Evolutionary conservation across 2,888 invertebrate genomes (phyloP), one percentile per base, ranked within the genome.

Genomic region (Oxytorus armatus): DNA sequence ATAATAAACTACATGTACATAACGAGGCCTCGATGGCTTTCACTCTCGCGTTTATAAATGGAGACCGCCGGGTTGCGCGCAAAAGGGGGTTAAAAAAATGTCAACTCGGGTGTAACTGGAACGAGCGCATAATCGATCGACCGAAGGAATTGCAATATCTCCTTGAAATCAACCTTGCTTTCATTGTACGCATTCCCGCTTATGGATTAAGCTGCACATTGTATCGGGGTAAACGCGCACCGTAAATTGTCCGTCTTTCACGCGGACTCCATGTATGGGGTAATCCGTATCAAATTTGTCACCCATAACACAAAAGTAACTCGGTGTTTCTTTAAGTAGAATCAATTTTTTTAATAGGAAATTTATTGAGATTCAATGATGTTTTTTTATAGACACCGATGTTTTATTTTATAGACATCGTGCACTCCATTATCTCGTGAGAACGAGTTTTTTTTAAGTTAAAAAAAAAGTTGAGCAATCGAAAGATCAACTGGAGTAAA

Each of bases 91-190:
- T 78, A 68, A 70, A 77, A 75, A 80, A 81, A 77, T 80, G 80
- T 80, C 80, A 80, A 75, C 72, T 77, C 70, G 84, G 79, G 81
- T 82, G 81, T 83, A 85, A 83, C 78, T 82, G 81, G 83, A 83
- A 83, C 84, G 81, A 85, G 85, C 82, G 86, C 86, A 87, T 86
- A 87, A 89, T 86, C 86, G 85, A 87, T 86, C 85, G 85, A 72
- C 76, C 51, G 76, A 70, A 79, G 70, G 86, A 86, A 88, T 87
- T 88, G 85, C 88, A 85, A 89, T 80, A 80, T 89, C 88, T 89
- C 88, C 87, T 89, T 89, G 87, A 82, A 85, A 88, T 89, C 88
- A 89, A 89, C 89, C 90, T 90, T 90, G 89, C 90, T 89, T 90
- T 89, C 89, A 89, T 88, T 87, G 86, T 65, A 87, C 88, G 88